Evolutionary conservation across 2,888 invertebrate species (phyloP), one percentile per base, ranked within the genome.

Genomic region (Blastobasis lacticolella): DNA sequence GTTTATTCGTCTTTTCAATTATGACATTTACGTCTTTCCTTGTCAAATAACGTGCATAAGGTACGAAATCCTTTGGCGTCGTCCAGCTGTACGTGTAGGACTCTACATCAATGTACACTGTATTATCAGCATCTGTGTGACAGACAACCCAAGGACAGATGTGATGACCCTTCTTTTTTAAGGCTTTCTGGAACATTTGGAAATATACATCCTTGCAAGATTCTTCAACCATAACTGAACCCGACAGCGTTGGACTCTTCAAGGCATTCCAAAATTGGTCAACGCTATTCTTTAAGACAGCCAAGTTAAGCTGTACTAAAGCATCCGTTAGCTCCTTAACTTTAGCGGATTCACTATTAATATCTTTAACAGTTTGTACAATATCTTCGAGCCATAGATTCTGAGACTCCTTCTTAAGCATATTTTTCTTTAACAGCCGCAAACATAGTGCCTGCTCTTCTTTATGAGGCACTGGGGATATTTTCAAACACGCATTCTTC

Each of bases 361-460:
- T 90, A 57, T 86, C 81, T 53, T 81, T 72, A 38, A 89, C 72
- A 50, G 87, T 75, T 41, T 81, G 75, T 52, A 89, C 75, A 51
- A 91, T 86, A 63, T 91, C 91, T 55, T 91, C 90, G 48, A 90
- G 74, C 90, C 91, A 91, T 5, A 92, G 75, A 55, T 90, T 90
- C 55, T 89, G 86, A 10, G 88, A 88, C 59, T 90, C 89, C 56
- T 90, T 90, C 36, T 80, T 81, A n/a, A 79, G 63, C 37, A 90
- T 71, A 48, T 80, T 78, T 58, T 83, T 88, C 62, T 89, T 88
- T 43, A 91, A 75, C 59, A 90, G 80, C 51, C 88, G 81, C 61
- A 91, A 70, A 61, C 90, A 91, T 6, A 91, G 75, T 48, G 87
- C 75, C 36, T 81, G 79, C 66, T 91, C 90, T 23, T 86, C 84